Conservation (phyloP, 2,888 invertebrate genomes). For the Cacoxenus indagator region DNA sequence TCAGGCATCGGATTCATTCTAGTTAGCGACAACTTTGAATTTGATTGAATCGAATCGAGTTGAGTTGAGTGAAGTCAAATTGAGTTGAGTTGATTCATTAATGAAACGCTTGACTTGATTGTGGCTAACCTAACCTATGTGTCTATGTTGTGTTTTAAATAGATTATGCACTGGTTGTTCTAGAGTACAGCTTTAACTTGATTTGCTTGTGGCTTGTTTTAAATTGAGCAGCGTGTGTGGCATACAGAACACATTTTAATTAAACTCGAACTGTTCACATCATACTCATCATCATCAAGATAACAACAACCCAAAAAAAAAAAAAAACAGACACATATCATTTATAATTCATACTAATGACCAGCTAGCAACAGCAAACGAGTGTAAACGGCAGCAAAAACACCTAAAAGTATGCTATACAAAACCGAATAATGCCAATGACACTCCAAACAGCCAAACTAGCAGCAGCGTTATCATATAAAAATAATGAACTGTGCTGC, state of each 20-base stretch:
- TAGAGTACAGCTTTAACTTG: neutral
- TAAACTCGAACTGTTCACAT: neutral
- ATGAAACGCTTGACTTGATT: neutral
- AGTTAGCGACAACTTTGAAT: neutral
- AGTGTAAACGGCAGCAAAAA: neutral
- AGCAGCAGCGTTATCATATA: neutral
- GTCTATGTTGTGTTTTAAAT: neutral
- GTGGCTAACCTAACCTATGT: neutral
- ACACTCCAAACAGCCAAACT: neutral
- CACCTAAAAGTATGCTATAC: slow-evolving; percentile 19
- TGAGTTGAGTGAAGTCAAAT: neutral
- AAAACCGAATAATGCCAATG: neutral
- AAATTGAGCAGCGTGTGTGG: too few species aligned
- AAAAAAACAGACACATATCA: neutral
- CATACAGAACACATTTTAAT: neutral
- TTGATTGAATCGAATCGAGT: slow-evolving; percentile 3
- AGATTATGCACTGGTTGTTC: neutral
- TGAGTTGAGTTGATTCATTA: neutral
- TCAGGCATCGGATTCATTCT: neutral
- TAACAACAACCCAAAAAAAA: too few species aligned
- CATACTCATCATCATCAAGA: too few species aligned
- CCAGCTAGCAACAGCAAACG: neutral
- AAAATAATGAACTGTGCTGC: neutral
- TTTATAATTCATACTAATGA: neutral
- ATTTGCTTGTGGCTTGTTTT: neutral